Evolutionary conservation across 2,113 vertebrate species (phyloP).

Genomic region (Petrocephalus zakoni): DNA sequence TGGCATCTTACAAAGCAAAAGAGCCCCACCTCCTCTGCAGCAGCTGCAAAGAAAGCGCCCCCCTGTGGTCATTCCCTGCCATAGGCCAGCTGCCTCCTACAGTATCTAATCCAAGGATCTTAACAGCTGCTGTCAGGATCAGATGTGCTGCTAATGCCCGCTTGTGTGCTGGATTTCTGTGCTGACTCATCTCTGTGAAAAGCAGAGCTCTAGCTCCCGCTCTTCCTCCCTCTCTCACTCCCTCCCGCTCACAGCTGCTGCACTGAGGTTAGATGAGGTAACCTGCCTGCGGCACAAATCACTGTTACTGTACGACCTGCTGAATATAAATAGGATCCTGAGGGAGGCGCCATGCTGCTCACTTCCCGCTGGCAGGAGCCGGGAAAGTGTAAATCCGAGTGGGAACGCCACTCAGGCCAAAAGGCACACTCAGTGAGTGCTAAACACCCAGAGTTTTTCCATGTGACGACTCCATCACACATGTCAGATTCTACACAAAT

Average conservation of each 20-base stretch:
- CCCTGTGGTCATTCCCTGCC: conserved; percentile 35
- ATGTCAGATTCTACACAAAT: neutral
- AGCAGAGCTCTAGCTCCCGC: conserved; percentile 4
- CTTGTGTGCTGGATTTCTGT: neutral
- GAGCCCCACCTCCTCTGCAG: neutral
- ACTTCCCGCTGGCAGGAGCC: conserved; percentile 2
- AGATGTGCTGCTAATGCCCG: neutral
- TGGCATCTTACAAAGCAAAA: no score
- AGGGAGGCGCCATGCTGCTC: neutral
- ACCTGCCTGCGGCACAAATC: conserved; percentile 15
- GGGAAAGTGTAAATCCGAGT: neutral
- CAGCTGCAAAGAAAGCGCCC: neutral
- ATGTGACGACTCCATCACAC: neutral
- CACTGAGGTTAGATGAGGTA: conserved; percentile 22
- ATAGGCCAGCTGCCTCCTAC: conserved; percentile 25
- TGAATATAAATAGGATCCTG: conserved; percentile 23
- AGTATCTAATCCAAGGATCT: neutral
- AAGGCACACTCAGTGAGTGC: neutral
- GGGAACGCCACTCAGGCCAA: neutral
- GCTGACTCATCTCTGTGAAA: conserved; percentile 24
- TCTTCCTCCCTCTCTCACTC: neutral
- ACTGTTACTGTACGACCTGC: conserved; percentile 24
- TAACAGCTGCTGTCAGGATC: neutral
- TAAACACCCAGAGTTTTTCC: neutral
- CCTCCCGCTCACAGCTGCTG: conserved; percentile 14